phyloP scores from a whole-genome alignment of 92 coral and sea anemone species.

The Montipora capitata region DNA sequence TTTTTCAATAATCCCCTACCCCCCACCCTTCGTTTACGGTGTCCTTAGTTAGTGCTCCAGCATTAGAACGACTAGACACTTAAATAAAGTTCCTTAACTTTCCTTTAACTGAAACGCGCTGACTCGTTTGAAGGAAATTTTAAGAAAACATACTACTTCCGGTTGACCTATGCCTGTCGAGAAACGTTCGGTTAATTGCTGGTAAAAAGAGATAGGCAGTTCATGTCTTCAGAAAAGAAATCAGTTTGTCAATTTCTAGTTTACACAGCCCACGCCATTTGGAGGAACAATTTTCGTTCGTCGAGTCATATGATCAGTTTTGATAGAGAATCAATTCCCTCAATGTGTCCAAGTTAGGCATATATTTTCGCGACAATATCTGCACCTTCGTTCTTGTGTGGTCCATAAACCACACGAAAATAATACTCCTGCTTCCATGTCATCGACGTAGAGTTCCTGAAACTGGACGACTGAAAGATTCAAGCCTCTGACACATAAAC shows the following conservation, averaged over 20 bases:
- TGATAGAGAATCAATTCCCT: background rate
- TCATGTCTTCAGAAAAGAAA: background rate
- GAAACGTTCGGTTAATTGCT: background rate
- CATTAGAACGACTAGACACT: too few relatives aligned
- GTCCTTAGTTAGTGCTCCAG: too few relatives aligned
- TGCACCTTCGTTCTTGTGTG: background rate
- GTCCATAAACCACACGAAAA: slow-evolving; percentile 6
- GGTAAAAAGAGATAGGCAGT: background rate
- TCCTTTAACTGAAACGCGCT: too few relatives aligned
- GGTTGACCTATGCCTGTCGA: background rate
- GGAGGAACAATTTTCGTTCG: background rate
- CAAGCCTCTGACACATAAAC: slow-evolving; percentile 12
- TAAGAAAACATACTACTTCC: slow-evolving; percentile 1
- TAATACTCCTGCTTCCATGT: slow-evolving; percentile 24
- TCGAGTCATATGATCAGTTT: background rate
- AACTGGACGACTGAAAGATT: slow-evolving; percentile 27
- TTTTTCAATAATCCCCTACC: too few relatives aligned
- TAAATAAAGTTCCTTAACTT: too few relatives aligned
- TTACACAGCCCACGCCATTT: background rate
- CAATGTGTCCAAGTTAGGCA: background rate
- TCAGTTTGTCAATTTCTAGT: background rate
- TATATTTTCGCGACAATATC: background rate
- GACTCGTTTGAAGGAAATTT: too few relatives aligned
- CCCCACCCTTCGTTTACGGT: too few relatives aligned
- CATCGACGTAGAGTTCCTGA: slow-evolving; percentile 26